A percentile compares a stretch with the other conserved stretches of the same genome.
Conservation (phyloP, 2,113 vertebrate species). For the Spermophilus dauricus region DNA sequence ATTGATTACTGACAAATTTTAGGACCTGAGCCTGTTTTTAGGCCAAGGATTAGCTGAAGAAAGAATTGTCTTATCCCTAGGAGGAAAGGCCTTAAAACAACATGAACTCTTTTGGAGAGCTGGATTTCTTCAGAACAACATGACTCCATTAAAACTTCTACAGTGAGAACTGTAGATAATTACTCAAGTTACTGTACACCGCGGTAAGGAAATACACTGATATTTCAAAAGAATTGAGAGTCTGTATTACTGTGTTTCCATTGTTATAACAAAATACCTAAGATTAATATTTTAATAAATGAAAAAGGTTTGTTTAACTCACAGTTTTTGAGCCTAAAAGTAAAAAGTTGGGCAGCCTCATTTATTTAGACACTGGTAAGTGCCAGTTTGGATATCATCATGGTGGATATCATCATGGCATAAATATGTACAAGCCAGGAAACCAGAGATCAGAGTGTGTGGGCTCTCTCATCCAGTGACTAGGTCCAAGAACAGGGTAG, state of each 20-base stretch:
- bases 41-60: not conserved
- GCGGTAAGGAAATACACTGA: not conserved
- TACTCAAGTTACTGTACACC: not conserved
- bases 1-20: not conserved
- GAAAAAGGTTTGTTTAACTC: too few relatives aligned
- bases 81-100: not conserved
- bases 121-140: too few relatives aligned
- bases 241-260: not conserved
- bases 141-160: not conserved
- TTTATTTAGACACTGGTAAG: not conserved
- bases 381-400: not conserved
- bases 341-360: not conserved
- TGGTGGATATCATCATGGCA: not conserved
- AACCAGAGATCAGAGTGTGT: too few relatives aligned
- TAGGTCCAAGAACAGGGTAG: too few relatives aligned
- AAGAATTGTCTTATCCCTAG: not conserved
- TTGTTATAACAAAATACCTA: not conserved
- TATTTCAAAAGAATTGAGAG: not conserved
- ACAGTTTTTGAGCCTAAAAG: too few relatives aligned
- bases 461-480: too few relatives aligned
- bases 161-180: not conserved
- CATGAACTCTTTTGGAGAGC: too few relatives aligned
- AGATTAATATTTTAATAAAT: not conserved
- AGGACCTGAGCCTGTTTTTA: not conserved
- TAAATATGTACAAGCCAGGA: not conserved